Conservation (phyloP, 2,113 vertebrate species). For the Lophius piscatorius region DNA sequence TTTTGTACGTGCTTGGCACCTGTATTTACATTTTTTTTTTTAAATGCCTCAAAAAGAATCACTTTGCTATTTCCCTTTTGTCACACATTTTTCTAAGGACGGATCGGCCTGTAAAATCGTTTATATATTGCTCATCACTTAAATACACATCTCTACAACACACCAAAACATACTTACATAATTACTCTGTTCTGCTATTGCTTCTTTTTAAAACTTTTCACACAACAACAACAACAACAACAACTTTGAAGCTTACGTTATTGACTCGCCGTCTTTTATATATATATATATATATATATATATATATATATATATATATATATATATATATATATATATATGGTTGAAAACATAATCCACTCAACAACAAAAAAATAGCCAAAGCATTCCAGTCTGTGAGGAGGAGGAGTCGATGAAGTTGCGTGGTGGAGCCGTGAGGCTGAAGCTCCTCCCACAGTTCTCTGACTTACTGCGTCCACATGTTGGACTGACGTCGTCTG, state of each 20-base stretch:
- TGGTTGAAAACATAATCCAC: slow-evolving; percentile 69
- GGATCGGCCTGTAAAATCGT: slow-evolving; percentile 88
- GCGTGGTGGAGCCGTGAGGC: slow-evolving; percentile 39
- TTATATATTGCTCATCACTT: slow-evolving; percentile 92
- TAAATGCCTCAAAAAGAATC: slow-evolving; percentile 86
- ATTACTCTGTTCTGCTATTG: slow-evolving; percentile 86
- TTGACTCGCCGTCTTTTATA: slow-evolving; percentile 75
- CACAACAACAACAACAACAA: slow-evolving; percentile 91
- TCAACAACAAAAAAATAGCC: slow-evolving; percentile 64
- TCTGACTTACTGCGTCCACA: slow-evolving; percentile 5
- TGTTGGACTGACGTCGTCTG: slow-evolving; percentile 4
- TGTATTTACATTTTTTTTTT: slow-evolving; percentile 87
- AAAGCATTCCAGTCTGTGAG: slow-evolving; percentile 62
- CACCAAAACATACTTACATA: slow-evolving; percentile 89
- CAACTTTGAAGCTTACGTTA: slow-evolving; percentile 83
- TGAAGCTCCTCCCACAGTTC: slow-evolving; percentile 17
- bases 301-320: slow-evolving; percentile 7
- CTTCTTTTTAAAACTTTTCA: slow-evolving; percentile 84
- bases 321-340: slow-evolving; percentile 45
- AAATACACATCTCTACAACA: slow-evolving; percentile 98
- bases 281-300: slow-evolving; percentile 45
- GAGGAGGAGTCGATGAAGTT: slow-evolving; percentile 23
- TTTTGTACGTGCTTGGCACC: slow-evolving; percentile 94
- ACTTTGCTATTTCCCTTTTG: slow-evolving; percentile 78
- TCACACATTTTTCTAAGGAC: slow-evolving; percentile 82